Conservation (phyloP, 2,113 vertebrate genomes). For the Tragelaphus imberbis region DNA sequence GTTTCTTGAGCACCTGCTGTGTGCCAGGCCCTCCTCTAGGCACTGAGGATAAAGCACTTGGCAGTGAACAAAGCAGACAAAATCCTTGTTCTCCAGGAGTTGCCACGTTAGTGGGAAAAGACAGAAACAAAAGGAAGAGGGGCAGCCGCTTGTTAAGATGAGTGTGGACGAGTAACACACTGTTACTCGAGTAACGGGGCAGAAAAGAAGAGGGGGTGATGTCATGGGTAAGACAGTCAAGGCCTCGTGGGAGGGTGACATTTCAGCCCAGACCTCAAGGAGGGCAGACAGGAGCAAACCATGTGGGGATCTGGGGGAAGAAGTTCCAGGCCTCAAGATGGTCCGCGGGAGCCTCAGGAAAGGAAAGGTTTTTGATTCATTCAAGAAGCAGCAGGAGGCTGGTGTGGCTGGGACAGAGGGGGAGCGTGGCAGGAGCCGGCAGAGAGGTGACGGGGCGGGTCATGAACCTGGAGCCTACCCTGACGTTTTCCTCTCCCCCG, state of each 20-base stretch:
- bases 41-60: neutral
- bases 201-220: neutral
- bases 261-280: neutral
- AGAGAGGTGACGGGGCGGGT: neutral
- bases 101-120: neutral
- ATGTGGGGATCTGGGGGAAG: fast-evolving
- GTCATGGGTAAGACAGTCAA: neutral
- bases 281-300: neutral
- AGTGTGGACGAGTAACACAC: neutral
- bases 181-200: neutral
- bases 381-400: neutral
- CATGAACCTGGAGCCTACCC: neutral
- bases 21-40: neutral
- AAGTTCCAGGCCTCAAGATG: neutral
- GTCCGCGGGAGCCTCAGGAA: neutral
- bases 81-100: neutral
- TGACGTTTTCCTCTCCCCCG: neutral
- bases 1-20: neutral
- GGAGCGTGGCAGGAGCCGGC: fast-evolving
- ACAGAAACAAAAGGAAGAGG: neutral
- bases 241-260: neutral
- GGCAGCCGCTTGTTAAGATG: neutral
- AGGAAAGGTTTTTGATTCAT: neutral
- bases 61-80: neutral
- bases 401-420: neutral